Percentiles rank a stretch among this genome's conserved stretches.
Conservation (phyloP, 2,797 vertebrate genomes). For the Astyanax mexicanus region DNA sequence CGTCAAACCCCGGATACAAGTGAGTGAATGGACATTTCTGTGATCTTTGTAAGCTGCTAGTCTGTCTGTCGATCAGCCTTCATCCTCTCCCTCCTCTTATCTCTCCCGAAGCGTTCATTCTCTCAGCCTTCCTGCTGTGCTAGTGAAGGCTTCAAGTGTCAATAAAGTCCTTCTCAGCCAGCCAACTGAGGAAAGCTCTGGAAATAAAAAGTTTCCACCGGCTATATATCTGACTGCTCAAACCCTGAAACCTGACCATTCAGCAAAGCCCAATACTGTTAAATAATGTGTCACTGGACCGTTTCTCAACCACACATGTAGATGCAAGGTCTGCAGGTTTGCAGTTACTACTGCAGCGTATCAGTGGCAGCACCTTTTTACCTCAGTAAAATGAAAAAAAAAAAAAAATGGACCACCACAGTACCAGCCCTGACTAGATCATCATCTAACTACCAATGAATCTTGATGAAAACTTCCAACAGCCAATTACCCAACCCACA, state of each 20-base stretch:
- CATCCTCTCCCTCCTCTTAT: not conserved
- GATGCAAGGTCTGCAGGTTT: too few relatives aligned
- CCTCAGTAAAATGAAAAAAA: too few relatives aligned
- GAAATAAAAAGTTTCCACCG: not conserved
- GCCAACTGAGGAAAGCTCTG: not conserved
- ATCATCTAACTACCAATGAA: too few relatives aligned
- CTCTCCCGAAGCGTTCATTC: not conserved
- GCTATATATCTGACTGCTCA: not conserved
- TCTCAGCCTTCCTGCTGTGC: not conserved
- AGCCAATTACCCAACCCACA: too few relatives aligned
- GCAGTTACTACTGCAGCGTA: too few relatives aligned
- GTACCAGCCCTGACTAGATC: too few relatives aligned
- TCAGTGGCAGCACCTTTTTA: too few relatives aligned
- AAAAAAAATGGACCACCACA: too few relatives aligned
- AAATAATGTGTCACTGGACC: not conserved
- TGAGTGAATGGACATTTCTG: conserved; percentile 8
- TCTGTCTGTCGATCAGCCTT: conserved; percentile 15
- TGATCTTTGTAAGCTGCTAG: conserved; percentile 19
- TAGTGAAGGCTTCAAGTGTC: conserved; percentile 3
- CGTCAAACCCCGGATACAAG: not conserved
- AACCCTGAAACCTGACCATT: not conserved
- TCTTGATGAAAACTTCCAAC: too few relatives aligned
- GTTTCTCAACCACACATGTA: too few relatives aligned
- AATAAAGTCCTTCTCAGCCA: conserved; percentile 1
- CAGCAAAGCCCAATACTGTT: too few relatives aligned